A percentile compares a stretch with the other conserved stretches of the same genome.
phyloP scores from a whole-genome alignment of 2,113 vertebrate genomes.

The Cercocebus atys region DNA sequence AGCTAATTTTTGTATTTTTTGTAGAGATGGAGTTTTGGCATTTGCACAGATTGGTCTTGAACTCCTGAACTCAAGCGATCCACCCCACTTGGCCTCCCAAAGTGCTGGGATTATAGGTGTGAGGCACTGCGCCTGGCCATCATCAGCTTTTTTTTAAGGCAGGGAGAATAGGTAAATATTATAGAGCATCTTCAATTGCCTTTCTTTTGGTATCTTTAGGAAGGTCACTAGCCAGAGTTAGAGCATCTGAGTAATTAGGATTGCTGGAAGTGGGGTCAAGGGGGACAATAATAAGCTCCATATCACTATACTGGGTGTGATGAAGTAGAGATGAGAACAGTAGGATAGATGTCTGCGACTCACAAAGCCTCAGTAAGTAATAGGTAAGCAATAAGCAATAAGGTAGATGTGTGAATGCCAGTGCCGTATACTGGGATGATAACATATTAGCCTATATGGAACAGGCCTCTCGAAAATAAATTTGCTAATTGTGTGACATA shows the following conservation, averaged over 20 bases:
- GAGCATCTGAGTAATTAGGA: neutral
- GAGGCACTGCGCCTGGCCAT: neutral
- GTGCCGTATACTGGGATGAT: neutral
- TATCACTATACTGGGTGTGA: neutral
- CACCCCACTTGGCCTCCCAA: too few relatives aligned
- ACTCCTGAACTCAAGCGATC: too few relatives aligned
- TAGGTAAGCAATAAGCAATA: neutral
- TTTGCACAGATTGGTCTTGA: too few relatives aligned
- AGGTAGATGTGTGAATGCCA: neutral
- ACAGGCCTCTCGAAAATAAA: neutral
- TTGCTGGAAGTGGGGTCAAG: neutral
- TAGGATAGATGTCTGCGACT: neutral
- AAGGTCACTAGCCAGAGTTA: slow-evolving; percentile 11
- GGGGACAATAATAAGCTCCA: neutral
- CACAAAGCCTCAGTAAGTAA: too few relatives aligned
- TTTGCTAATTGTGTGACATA: neutral
- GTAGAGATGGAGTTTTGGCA: too few relatives aligned
- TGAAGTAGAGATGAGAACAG: neutral
- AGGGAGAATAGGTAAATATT: slow-evolving; percentile 12
- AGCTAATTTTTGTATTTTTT: too few relatives aligned
- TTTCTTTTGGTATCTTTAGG: slow-evolving; percentile 29
- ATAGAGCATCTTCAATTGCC: neutral
- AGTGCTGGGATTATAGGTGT: too few relatives aligned
- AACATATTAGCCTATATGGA: neutral
- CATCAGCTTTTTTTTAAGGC: neutral